These are phyloP conservation scores for Dascyllus trimaculatus DNA, from an alignment of 2,113 vertebrate species.

Conservation along the genomic window DNA sequence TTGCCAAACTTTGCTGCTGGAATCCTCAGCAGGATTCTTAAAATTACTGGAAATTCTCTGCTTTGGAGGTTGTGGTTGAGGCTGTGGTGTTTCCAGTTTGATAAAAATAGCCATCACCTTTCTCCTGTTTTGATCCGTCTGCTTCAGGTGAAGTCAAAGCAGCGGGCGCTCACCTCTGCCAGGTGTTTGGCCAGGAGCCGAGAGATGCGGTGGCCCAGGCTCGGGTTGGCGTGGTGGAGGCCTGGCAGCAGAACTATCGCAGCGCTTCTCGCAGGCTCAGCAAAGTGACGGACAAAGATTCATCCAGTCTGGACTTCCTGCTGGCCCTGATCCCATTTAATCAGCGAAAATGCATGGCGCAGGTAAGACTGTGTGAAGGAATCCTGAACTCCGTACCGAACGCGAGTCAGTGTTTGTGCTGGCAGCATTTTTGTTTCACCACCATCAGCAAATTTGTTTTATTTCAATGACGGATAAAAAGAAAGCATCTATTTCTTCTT, in stretches of 20 bases:
- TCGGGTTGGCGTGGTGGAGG: slow-evolving; percentile 87
- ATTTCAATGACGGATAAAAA: not conserved
- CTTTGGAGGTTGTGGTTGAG: not conserved
- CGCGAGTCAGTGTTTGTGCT: not conserved
- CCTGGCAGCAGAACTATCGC: slow-evolving; percentile 83
- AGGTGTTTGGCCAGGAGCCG: slow-evolving; percentile 82
- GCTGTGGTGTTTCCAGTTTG: slow-evolving; percentile 7
- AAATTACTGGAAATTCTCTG: not conserved
- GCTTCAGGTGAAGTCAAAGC: slow-evolving; percentile 80
- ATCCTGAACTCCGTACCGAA: slow-evolving; percentile 1
- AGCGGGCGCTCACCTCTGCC: slow-evolving; percentile 84
- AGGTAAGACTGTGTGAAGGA: slow-evolving; percentile 82
- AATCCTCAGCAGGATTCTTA: not conserved
- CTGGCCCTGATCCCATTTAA: slow-evolving; percentile 84
- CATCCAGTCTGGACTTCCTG: slow-evolving; percentile 83
- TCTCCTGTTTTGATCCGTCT: slow-evolving; percentile 32
- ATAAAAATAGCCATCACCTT: not conserved
- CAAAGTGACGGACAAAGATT: slow-evolving; percentile 84
- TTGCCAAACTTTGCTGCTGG: not conserved
- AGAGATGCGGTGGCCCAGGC: slow-evolving; percentile 83
- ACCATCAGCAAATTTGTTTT: not conserved
- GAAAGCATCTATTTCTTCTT: not conserved
- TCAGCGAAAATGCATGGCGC: slow-evolving; percentile 81
- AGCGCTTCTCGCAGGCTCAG: slow-evolving; percentile 84
- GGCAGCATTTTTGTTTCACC: not conserved